phyloP scores from a whole-genome alignment of 1,140 invertebrate species.

The Temnothorax curvispinosus region DNA sequence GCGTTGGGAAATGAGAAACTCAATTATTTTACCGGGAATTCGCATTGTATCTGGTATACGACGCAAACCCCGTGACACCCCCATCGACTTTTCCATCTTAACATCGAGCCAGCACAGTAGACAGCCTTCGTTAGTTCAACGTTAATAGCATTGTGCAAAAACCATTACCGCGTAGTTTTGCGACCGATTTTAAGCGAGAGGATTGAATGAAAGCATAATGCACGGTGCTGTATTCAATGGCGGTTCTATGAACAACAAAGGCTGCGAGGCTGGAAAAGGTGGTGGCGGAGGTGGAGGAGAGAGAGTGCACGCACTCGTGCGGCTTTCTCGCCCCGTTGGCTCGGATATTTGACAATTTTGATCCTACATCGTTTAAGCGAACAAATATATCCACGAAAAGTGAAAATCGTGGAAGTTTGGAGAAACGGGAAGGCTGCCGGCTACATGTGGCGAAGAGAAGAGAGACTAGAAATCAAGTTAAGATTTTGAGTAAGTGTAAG shows the following conservation, averaged over 20 bases:
- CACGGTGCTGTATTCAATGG: conserved; percentile 32
- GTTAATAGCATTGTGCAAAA: conserved; percentile 71
- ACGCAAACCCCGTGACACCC: not conserved
- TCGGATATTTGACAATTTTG: conserved; percentile 51
- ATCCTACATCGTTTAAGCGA: conserved; percentile 44
- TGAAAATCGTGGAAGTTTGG: conserved; percentile 61
- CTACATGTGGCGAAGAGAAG: not conserved
- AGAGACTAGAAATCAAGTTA: not conserved
- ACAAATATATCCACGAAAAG: conserved; percentile 68
- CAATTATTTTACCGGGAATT: conserved; percentile 59
- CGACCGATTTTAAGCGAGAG: conserved; percentile 4
- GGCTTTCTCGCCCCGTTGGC: conserved; percentile 37
- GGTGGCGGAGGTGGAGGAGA: not conserved
- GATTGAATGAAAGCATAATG: conserved; percentile 66
- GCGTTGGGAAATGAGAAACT: conserved; percentile 66
- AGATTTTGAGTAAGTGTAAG: conserved; percentile 39
- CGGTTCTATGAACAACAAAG: not conserved
- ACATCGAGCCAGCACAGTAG: conserved; percentile 25
- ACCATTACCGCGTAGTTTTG: conserved; percentile 67
- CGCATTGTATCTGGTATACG: conserved; percentile 19
- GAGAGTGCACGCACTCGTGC: not conserved
- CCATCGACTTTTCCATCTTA: conserved; percentile 36
- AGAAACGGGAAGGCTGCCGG: not conserved
- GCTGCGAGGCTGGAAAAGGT: not conserved
- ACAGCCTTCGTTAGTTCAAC: conserved; percentile 61